Percentiles rank a stretch among this genome's conserved stretches.
Evolutionary conservation across 2,888 invertebrate genomes (phyloP).

Genomic region (Plebejus anna): DNA sequence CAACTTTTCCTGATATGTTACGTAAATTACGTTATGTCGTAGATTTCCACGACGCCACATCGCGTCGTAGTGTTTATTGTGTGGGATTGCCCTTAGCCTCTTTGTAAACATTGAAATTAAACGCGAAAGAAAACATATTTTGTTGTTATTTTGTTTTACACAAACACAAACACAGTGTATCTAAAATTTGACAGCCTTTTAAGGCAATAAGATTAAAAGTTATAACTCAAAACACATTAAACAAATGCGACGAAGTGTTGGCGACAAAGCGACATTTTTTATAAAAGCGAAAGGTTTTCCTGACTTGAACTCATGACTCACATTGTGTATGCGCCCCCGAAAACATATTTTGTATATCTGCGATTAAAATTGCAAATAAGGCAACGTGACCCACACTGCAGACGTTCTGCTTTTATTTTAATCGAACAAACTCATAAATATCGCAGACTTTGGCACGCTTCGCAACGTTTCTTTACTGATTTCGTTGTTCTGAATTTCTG

Average conservation of each 20-base stretch:
- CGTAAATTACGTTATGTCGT: no score
- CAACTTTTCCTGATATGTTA: no score
- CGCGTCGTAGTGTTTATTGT: no score
- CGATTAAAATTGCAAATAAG: conserved; percentile 11
- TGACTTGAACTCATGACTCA: background rate
- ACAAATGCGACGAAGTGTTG: background rate
- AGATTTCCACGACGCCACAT: no score
- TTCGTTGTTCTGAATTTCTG: background rate
- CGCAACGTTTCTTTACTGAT: background rate
- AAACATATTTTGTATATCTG: background rate
- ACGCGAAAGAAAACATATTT: no score
- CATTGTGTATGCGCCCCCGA: background rate
- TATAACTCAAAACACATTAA: background rate
- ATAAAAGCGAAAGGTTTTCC: background rate
- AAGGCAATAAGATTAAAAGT: background rate
- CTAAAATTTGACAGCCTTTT: background rate
- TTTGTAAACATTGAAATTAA: no score
- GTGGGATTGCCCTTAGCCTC: no score
- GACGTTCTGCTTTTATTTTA: background rate
- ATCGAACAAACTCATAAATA: background rate
- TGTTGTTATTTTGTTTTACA: background rate
- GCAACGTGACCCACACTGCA: background rate
- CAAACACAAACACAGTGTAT: background rate
- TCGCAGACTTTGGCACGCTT: background rate
- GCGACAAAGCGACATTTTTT: background rate